phyloP scores from a whole-genome alignment of 1,140 invertebrate genomes.

The Ptiloglossa arizonensis region DNA sequence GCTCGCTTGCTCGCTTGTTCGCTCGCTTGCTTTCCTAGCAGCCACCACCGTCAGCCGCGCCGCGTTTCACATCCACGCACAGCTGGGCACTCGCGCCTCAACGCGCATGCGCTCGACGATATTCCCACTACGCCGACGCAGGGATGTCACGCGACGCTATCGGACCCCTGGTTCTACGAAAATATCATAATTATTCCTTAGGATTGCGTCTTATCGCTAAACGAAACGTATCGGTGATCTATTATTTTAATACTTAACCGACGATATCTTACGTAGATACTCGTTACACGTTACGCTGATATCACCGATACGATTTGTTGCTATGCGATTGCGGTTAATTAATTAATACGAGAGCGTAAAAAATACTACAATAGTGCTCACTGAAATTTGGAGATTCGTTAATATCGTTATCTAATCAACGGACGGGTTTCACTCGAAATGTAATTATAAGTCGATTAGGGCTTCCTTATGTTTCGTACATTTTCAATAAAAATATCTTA shows the following conservation, averaged over 20 bases:
- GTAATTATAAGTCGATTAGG: too few species aligned
- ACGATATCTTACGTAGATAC: not conserved
- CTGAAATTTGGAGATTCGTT: too few species aligned
- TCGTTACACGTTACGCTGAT: too few species aligned
- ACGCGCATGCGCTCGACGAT: constrained; percentile 23
- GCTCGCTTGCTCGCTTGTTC: constrained; percentile 49
- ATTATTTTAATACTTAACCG: not conserved
- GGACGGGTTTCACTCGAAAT: too few species aligned
- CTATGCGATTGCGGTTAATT: too few species aligned
- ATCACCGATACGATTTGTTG: too few species aligned
- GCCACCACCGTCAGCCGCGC: constrained; percentile 33
- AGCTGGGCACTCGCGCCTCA: constrained; percentile 20
- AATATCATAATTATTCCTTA: not conserved
- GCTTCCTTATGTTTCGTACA: too few species aligned
- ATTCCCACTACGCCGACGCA: not conserved
- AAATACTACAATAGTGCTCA: too few species aligned
- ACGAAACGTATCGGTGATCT: not conserved
- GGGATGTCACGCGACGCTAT: accelerated
- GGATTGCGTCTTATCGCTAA: not conserved
- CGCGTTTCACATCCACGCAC: constrained; percentile 46
- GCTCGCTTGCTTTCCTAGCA: constrained; percentile 53
- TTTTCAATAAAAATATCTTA: not conserved
- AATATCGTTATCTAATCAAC: too few species aligned
- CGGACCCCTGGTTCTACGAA: not conserved
- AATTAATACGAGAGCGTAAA: too few species aligned